Conservation (phyloP, 37 sponge, comb jelly and placozoan species). For the Bolinopsis microptera region DNA sequence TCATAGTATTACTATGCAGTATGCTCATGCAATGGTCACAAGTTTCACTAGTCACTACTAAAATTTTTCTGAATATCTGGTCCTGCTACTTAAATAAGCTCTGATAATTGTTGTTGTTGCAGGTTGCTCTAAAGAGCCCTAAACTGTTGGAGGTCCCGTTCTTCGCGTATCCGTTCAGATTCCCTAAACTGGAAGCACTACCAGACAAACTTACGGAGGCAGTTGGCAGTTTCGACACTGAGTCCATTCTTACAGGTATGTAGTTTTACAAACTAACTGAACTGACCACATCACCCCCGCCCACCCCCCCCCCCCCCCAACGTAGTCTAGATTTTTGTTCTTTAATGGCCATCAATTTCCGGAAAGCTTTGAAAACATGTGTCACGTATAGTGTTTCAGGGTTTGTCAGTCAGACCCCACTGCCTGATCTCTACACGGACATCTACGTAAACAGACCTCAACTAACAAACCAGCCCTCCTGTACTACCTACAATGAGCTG, state of each 20-base stretch:
- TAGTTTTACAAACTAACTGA: neutral
- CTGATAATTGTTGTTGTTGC: too few relatives aligned
- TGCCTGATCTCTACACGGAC: neutral
- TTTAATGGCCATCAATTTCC: too few relatives aligned
- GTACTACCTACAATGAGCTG: constrained; percentile 22
- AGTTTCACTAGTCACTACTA: neutral
- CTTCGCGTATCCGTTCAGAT: constrained; percentile 53
- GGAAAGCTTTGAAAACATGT: too few relatives aligned
- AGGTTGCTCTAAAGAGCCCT: neutral
- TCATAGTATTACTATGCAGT: neutral
- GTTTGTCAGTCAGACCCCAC: neutral
- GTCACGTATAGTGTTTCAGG: too few relatives aligned
- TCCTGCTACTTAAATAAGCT: too few relatives aligned
- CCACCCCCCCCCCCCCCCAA: too few relatives aligned
- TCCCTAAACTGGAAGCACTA: neutral
- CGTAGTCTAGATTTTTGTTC: too few relatives aligned
- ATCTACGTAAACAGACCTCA: neutral
- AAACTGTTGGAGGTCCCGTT: constrained; percentile 6
- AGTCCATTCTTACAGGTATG: neutral
- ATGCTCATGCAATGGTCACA: neutral
- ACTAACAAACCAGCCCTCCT: neutral
- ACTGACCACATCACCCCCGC: too few relatives aligned
- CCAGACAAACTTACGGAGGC: neutral
- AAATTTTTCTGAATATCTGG: too few relatives aligned
- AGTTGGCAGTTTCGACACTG: neutral